Evolutionary conservation across 2,797 vertebrate species (phyloP), one percentile per base, ranked within the genome.

Genomic region (Sciurus carolinensis): DNA sequence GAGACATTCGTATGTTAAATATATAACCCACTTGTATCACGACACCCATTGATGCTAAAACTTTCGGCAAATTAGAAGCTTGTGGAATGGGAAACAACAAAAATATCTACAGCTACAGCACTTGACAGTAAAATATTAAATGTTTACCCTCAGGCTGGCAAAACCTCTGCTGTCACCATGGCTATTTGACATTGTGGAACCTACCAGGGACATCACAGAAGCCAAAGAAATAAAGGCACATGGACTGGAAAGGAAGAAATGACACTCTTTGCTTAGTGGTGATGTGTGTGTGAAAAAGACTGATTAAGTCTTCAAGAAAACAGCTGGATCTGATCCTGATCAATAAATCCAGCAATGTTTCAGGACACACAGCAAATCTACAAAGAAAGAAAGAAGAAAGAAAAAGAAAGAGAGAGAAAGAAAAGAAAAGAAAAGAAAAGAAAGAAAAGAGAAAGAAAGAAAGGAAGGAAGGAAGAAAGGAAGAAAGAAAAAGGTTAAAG

Each of bases 401-500:
- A 17, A 81, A 44, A 83, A 95, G 79, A 57, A 5, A 52, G 15
- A 52, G 42, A 10, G 62, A 44, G 39, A 5, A 39, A 39, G 39
- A 5, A 39, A 39, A 5, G 39, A 39, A 39, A 39, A 39, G 39
- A 54, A 89, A 73, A 59, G 81, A 36, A n/a, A 83, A 93, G 42
- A 11, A 81, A 62, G 77, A 95, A 82, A 18, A 1, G 86, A 73
- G 57, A 85, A 79, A 91, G 42, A 10, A 81, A 44, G 39, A 3
- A 39, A 39, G 39, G 39, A 39, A 39, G 39, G 39, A 39, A 39
- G 39, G 39, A 39, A 39, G 39, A 54, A 89, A 73, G 57, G 81
- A 83, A 93, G 42, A 5, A 81, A 62, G 77, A 95, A 82, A 18
- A 5, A 7, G 67, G n/a, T 66, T 75, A 57, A 90, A 95, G 80